Base-by-base conservation (phyloP, 2,797 vertebrate species). In the Gastrophryne carolinensis region DNA sequence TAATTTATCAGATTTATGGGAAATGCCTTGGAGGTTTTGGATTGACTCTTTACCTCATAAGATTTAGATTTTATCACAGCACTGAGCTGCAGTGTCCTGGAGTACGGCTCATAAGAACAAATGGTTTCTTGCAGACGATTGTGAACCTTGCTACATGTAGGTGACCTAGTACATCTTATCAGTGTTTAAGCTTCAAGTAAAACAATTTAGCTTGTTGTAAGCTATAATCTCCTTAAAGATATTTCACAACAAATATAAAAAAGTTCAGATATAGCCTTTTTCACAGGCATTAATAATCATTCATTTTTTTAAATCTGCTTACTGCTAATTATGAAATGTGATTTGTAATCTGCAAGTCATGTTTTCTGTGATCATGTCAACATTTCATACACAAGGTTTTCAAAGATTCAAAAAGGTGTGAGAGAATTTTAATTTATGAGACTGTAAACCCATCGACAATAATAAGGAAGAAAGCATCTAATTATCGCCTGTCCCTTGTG, bases 51-150 rank as follows among this genome's bases (percentile, higher is more conserved):
- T 89, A 91, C 86, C 89, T 86, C 72, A 62, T 80, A 76, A 84
- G 79, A 80, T 60, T 57, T 72, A 83, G 70, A 81, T 80, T 81
- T 83, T 73, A 80, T 69, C 73, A 85, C 83, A 89, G 86, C 75
- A 90, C 87, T 21, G 35, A 69, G 58, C 88, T 87, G 89, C 89
- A 88, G 81, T 80, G 86, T 88, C 90, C 81, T 83, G 86, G 83
- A 89, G 90, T 88, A 87, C 87, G 91, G 86, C 89, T 91, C 84
- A 89, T 92, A 92, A 87, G 92, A 89, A 94, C 87, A 91, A 90
- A 92, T 93, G 82, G 75, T 85, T 86, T 81, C 72, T 80, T 78
- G 44, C 78, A 87, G 85, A 81, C 84, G 89, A 88, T 86, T 88
- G 83, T 73, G 70, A 52, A 32, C 60, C 32, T 60, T 72, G 73